Conservation (phyloP, 2,888 invertebrate species). For the Hemicrepidius hirtus region DNA sequence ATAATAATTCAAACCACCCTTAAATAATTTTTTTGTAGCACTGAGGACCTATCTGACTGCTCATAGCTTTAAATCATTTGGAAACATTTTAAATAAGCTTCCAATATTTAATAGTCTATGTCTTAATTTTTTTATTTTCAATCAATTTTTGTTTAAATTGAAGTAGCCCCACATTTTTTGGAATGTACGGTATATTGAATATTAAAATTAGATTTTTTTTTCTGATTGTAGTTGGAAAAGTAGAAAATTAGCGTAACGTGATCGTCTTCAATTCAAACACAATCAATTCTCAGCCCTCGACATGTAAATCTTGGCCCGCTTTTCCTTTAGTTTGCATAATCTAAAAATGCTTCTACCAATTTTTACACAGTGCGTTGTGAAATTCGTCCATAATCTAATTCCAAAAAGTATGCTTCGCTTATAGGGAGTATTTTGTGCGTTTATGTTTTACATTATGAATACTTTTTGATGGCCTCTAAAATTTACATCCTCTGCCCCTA, state of each 20-base stretch:
- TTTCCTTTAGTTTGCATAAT: constrained; percentile 36
- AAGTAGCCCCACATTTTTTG: too few species aligned
- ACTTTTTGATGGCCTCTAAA: constrained; percentile 46
- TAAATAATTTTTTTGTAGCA: too few species aligned
- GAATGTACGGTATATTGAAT: too few species aligned
- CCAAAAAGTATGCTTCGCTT: constrained; percentile 12
- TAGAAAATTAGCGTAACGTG: constrained; percentile 12
- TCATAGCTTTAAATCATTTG: too few species aligned
- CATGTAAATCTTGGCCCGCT: constrained; percentile 30
- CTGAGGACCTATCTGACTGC: too few species aligned
- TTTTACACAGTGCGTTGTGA: constrained; percentile 16
- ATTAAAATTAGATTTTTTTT: background rate
- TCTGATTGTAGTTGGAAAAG: background rate
- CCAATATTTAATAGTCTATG: too few species aligned
- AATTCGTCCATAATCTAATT: constrained; percentile 11
- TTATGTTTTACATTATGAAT: constrained; percentile 39
- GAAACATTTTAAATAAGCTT: too few species aligned
- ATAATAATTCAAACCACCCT: too few species aligned
- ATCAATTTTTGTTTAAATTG: too few species aligned
- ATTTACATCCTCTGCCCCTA: constrained; percentile 41
- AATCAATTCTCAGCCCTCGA: constrained; percentile 18
- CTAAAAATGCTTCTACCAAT: constrained; percentile 29
- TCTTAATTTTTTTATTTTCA: too few species aligned
- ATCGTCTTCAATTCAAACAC: constrained; percentile 17
- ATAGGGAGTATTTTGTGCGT: constrained; percentile 31